Conservation (phyloP, 2,888 invertebrate genomes). For the Coleophora deauratella region DNA sequence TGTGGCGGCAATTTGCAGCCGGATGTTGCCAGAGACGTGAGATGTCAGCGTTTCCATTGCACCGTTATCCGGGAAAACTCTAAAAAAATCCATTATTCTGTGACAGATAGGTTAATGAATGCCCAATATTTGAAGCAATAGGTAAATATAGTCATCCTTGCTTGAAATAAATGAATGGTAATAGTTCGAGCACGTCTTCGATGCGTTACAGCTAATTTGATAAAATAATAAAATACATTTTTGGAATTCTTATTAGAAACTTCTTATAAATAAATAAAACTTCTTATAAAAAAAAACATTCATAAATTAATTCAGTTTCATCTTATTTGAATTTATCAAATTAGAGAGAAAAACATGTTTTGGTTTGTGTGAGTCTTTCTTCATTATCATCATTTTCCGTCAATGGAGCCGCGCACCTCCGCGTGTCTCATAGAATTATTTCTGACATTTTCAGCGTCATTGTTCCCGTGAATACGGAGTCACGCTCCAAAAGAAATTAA, state of each 20-base stretch:
- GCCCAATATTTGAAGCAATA: neutral
- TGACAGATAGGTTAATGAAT: neutral
- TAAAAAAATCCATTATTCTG: neutral
- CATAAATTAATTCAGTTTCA: too few relatives aligned
- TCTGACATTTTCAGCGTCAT: constrained; percentile 69
- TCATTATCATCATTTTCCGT: neutral
- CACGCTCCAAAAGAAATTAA: constrained; percentile 72
- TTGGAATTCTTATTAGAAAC: too few relatives aligned
- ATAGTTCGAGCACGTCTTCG: too few relatives aligned
- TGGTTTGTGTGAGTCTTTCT: too few relatives aligned
- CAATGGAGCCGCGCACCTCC: constrained; percentile 32
- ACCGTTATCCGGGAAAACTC: neutral
- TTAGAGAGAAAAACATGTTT: too few relatives aligned
- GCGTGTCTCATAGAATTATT: constrained; percentile 71
- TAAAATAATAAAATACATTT: too few relatives aligned
- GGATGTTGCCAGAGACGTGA: constrained; percentile 64
- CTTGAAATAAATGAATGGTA: too few relatives aligned
- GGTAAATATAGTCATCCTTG: neutral
- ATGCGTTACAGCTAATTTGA: too few relatives aligned
- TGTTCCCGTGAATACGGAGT: constrained; percentile 62
- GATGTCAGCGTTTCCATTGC: constrained; percentile 37
- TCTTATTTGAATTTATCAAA: too few relatives aligned
- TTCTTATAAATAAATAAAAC: too few relatives aligned
- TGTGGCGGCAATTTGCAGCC: constrained; percentile 58
- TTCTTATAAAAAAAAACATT: too few relatives aligned